Evolutionary conservation across 2,888 invertebrate species (phyloP), one percentile per base, ranked within the genome.

Genomic region (Harpagoxenus sublaevis): DNA sequence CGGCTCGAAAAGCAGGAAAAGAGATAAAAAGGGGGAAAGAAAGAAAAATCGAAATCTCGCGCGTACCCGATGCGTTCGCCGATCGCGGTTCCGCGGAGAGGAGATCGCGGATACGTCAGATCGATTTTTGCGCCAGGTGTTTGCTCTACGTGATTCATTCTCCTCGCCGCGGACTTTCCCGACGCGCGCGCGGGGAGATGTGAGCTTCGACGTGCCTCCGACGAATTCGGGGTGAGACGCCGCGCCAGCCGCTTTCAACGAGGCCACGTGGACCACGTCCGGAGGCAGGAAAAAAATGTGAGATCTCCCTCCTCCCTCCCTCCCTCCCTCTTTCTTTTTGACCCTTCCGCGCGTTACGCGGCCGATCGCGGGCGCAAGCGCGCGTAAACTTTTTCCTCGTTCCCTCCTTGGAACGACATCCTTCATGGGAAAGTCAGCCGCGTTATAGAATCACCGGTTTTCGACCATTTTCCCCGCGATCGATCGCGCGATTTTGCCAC

Each of bases 251-350:
- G 70, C 55, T 86, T 91, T 87, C 88, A 89, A 86, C 89, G 88
- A 90, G 91, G 92, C 93, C 93, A 93, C 93, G 93, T 93, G 93
- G 92, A 93, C 92, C 87, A 91, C 89, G 89, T 92, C 84, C 91
- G 91, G 90, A 92, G 93, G 89, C 87, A 90, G 84, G 90, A 91
- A 42, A 65, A 93, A 93, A 93, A 93, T 93, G 93, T 93, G 73
- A 88, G 93, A 85, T 48, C 23, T 39, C 23, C 1, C 23, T 45
- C 5, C 6, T 5, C 4, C 8, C 42, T 39, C 15, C 35, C 10
- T 55, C 68, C 4, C 28, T 51, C n/a, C 8, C 28, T 15, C 35
- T 23, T 42, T 15, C 23, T 31, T 42, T 42, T 60, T 31, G 45
- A 57, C 48, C 42, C 31, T 75, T 55, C 18, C 53, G 51, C 45